These are phyloP conservation scores for Teleogryllus occipitalis DNA, from an alignment of 1,140 invertebrate species.

Conservation along the genomic window DNA sequence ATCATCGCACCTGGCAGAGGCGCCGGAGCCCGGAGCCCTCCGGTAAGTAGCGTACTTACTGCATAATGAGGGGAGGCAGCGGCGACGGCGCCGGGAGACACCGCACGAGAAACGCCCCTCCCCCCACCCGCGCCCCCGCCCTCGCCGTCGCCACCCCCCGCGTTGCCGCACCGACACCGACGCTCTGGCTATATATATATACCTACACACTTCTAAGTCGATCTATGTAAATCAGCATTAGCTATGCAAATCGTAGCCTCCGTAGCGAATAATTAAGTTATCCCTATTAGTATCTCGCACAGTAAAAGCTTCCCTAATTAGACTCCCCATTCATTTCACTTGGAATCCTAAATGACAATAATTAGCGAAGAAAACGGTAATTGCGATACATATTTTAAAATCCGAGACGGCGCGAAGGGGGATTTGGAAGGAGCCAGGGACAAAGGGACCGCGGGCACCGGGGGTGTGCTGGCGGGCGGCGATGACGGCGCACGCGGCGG, in stretches of 20 bases:
- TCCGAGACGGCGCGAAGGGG: background rate
- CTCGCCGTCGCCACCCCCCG: background rate
- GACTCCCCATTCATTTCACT: background rate
- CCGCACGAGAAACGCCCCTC: no score
- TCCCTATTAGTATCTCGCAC: background rate
- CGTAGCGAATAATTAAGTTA: constrained; percentile 1
- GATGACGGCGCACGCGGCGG: background rate
- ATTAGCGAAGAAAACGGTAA: background rate
- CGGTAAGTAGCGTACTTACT: background rate
- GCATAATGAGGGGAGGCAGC: background rate
- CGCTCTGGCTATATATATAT: background rate
- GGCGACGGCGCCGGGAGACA: background rate
- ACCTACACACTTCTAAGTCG: background rate
- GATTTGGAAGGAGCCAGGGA: background rate
- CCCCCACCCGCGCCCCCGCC: no score
- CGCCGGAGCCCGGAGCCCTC: background rate
- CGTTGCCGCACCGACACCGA: background rate
- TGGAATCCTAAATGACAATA: constrained; percentile 1
- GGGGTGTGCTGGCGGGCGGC: no score
- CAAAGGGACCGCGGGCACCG: background rate
- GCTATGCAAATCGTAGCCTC: background rate
- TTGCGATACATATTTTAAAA: background rate
- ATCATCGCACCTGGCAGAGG: background rate
- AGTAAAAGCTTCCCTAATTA: constrained; percentile 5
- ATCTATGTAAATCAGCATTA: constrained; percentile 1